Base-by-base conservation (phyloP, 2,888 invertebrate species). In the Ptilodon capucinus region DNA sequence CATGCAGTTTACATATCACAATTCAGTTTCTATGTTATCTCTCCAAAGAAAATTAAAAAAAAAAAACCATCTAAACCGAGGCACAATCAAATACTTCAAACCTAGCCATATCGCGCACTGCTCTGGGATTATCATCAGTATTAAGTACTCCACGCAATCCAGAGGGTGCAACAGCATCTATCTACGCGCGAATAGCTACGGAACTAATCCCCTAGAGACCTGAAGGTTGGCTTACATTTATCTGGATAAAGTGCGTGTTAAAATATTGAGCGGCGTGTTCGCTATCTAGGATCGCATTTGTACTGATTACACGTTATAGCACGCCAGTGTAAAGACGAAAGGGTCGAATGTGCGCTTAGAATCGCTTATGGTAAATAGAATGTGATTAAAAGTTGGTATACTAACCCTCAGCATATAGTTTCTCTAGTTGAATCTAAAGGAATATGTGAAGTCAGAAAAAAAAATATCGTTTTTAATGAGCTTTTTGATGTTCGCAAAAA, bases 191-290 rank as follows among this genome's bases (percentile, higher is more conserved):
- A 50, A 55, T 54, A 52, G 55, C 64, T 49, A 48, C 52, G 45
- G 64, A 67, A 68, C 62, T 78, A 79, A 82, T 78, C 78, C 75
- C 55, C 49, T 47, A 54, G 53, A 73, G 75, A 75, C 69, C 78
- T 71, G 25, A 68, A 76, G 82, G 79, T 84, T 77, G 69, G 57
- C 64, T 64, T 74, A 71, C 84, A 87, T 87, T 87, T 84, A 80
- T 87, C 82, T 76, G 80, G 83, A 84, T 86, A 76, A 80, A 81
- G 79, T 81, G 82, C 78, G 80, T 81, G 82, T 74, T 88, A 84
- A 88, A 87, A 85, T 88, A 88, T 89, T 85, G 86, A 86, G 71
- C 76, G 76, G 76, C 64, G 70, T 58, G 38, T 60, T 64, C 71
- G 71, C 76, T 81, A 85, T 84, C 82, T 78, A 63, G 70, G 71